These are phyloP conservation scores for Macrocentrus cingulum DNA, from an alignment of 1,140 invertebrate species.

Conservation along the genomic window DNA sequence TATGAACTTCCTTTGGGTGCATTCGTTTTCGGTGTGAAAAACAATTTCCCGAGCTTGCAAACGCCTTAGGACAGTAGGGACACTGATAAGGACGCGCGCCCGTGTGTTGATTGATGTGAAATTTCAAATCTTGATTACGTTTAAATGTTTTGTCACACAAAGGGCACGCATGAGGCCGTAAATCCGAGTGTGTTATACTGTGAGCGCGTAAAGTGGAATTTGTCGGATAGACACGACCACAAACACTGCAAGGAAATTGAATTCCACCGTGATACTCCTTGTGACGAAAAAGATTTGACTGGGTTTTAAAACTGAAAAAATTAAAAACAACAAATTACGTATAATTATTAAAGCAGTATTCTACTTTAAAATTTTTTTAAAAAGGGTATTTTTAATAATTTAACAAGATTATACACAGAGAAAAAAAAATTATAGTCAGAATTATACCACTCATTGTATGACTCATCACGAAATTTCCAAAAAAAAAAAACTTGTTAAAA, in stretches of 20 bases:
- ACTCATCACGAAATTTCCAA: no score
- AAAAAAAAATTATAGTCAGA: slow-evolving; percentile 8
- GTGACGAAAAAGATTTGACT: slow-evolving; percentile 67
- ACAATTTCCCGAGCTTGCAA: slow-evolving; percentile 77
- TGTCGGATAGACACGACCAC: slow-evolving; percentile 70
- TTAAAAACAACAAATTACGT: no score
- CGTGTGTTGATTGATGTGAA: slow-evolving; percentile 79
- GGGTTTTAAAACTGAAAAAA: slow-evolving; percentile 69
- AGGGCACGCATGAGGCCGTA: slow-evolving; percentile 70
- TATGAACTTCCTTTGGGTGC: slow-evolving; percentile 64
- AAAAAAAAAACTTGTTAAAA: no score
- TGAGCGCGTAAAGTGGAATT: slow-evolving; percentile 71
- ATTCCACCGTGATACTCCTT: slow-evolving; percentile 68
- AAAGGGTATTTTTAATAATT: no score
- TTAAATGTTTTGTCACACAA: slow-evolving; percentile 76
- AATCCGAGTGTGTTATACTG: slow-evolving; percentile 71
- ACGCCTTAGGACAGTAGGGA: slow-evolving; percentile 77
- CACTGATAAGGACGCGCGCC: slow-evolving; percentile 80
- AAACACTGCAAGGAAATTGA: slow-evolving; percentile 68
- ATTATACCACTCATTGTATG: no score
- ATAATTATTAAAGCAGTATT: no score
- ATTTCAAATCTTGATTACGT: slow-evolving; percentile 75
- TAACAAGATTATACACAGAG: no score
- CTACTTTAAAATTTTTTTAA: no score
- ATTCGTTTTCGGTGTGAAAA: slow-evolving; percentile 74